These are phyloP conservation scores for Uropetala carovei DNA, from an alignment of 2,888 invertebrate species.

Conservation along the genomic window DNA sequence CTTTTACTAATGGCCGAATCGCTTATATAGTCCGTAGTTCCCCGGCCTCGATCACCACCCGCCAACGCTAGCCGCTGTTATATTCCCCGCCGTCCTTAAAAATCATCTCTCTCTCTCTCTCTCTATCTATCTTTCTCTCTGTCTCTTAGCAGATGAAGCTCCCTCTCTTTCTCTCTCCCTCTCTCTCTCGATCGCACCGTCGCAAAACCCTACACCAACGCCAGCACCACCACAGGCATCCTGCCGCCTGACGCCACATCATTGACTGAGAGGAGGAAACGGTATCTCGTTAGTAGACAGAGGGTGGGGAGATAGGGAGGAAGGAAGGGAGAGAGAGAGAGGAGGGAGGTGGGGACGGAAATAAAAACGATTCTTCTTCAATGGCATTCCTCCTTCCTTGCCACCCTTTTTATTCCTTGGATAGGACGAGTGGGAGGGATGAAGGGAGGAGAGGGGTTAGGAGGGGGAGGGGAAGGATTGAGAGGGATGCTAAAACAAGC, in stretches of 20 bases:
- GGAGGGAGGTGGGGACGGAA: background rate
- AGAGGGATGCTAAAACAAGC: background rate
- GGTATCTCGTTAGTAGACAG: constrained; percentile 13
- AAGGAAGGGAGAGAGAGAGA: background rate
- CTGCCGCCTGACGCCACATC: constrained; percentile 36
- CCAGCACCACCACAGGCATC: constrained; percentile 26
- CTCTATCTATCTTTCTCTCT: background rate
- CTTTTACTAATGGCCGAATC: constrained; percentile 60
- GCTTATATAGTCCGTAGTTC: constrained; percentile 63
- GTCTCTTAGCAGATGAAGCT: constrained; percentile 3
- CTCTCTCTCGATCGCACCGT: background rate
- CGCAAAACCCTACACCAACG: constrained; percentile 20
- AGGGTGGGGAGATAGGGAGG: background rate
- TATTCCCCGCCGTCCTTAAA: constrained; percentile 50
- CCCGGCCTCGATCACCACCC: constrained; percentile 15
- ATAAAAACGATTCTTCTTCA: constrained; percentile 51
- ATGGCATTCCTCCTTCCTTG: background rate
- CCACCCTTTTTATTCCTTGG: background rate
- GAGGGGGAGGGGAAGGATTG: background rate
- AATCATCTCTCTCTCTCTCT: constrained; percentile 34
- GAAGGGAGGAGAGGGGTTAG: too few relatives aligned
- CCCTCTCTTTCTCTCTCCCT: constrained; percentile 4
- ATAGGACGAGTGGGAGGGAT: too few relatives aligned
- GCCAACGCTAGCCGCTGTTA: constrained; percentile 32
- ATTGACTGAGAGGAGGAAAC: constrained; percentile 52